These are phyloP conservation scores for Calidris pygmaea DNA, from an alignment of 2,113 vertebrate genomes.

Conservation along the genomic window DNA sequence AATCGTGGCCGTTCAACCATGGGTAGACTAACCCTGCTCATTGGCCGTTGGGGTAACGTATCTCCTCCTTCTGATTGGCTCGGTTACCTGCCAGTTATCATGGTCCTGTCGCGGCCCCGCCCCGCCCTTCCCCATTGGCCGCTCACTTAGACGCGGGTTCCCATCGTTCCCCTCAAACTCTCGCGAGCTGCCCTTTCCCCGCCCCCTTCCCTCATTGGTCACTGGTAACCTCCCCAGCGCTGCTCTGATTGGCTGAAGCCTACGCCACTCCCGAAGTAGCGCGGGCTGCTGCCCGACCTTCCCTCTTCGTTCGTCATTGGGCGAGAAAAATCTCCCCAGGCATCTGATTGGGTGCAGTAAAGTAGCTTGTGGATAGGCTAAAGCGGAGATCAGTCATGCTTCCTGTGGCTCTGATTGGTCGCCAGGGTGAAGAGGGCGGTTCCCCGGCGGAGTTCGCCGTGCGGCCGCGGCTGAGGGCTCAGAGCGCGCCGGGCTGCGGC, in stretches of 20 bases:
- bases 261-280: background rate
- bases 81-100: accelerated
- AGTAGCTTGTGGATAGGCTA: accelerated
- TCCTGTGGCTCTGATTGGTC: accelerated
- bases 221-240: accelerated
- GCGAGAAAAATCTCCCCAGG: background rate
- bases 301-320: constrained; percentile 39
- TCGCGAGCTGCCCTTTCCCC: background rate
- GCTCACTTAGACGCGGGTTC: background rate
- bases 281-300: background rate
- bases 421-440: accelerated
- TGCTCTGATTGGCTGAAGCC: background rate
- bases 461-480: accelerated
- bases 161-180: background rate
- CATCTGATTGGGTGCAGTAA: background rate
- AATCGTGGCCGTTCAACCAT: background rate
- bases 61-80: background rate
- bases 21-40: background rate
- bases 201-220: constrained; percentile 41
- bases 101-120: background rate
- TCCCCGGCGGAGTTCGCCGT: accelerated
- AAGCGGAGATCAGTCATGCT: accelerated
- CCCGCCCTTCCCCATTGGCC: background rate
- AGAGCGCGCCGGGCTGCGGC: accelerated
- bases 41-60: background rate